These are phyloP conservation scores for Trogon melanurus DNA, from an alignment of 2,113 vertebrate genomes.

Conservation along the genomic window DNA sequence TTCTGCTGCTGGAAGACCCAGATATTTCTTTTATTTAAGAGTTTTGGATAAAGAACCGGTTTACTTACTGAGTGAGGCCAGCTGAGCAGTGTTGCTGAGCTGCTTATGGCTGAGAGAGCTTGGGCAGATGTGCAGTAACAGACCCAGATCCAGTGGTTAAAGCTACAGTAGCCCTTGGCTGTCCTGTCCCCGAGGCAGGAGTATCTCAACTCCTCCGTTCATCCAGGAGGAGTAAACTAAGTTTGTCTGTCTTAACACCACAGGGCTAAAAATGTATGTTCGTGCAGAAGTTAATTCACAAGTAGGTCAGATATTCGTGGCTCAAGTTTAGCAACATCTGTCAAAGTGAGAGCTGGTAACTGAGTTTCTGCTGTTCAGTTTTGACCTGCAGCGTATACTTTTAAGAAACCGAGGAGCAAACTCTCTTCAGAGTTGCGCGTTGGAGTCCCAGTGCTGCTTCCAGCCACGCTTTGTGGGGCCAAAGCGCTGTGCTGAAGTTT, in stretches of 20 bases:
- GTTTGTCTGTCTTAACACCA: not conserved
- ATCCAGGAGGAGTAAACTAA: not conserved
- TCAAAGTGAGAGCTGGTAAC: not conserved
- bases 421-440: not conserved
- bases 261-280: not conserved
- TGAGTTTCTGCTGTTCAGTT: not conserved
- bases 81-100: not conserved
- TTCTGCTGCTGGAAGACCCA: not conserved
- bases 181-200: not conserved
- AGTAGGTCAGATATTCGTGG: not conserved
- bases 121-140: not conserved
- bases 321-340: not conserved
- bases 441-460: not conserved
- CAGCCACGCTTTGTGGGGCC: not conserved
- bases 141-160: not conserved
- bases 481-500: not conserved
- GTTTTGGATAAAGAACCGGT: not conserved
- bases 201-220: not conserved
- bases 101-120: not conserved
- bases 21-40: not conserved
- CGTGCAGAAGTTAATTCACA: not conserved
- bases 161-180: not conserved
- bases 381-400: not conserved
- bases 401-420: not conserved
- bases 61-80: not conserved